Base-by-base conservation (phyloP, 2,113 vertebrate genomes). In the Aythya baeri region DNA sequence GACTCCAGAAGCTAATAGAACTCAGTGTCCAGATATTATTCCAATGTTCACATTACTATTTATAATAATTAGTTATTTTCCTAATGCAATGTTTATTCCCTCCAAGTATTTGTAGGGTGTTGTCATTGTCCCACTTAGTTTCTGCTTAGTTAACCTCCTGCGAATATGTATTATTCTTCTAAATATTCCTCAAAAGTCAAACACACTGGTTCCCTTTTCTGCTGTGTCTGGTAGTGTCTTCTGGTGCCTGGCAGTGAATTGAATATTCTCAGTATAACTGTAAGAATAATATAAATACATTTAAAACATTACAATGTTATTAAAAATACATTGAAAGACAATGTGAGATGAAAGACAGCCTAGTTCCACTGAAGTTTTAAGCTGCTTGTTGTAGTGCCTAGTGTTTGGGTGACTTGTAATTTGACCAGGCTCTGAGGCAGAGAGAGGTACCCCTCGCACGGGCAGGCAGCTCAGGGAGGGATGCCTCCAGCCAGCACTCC, bases 381-480 rank as follows among this genome's bases (percentile, higher is more conserved):
- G 32, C 38, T 43, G 49, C 22, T 34, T 50, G n/a, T 34, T 65
- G 32, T 26, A 59, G 43, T 20, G 44, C 31, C 15, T 13, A 15
- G 29, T 34, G 58, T 29, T 26, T 11, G 43, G 29, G 21, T 25
- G 15, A 15, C 38, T 29, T 17, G 17, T 55, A 26, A 18, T 36
- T 43, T 32, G 12, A 7, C 10, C 36, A 63, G 34, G 66, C 23
- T 1, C n/a, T 76, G 38, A 16, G 44, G 26, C 26, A 0, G 1
- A 34, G 55, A 65, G 34, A 63, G 17, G 26, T 25, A 17, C 13
- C 21, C 21, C 25, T 43, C 1, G 0, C 34, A 36, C 0, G 0
- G 31, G 41, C 21, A 16, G 5, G 5, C 13, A 13, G 36, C n/a
- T 4, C 1, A 7, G 29, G 36, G 10, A 78, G 25, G 34, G 36